A percentile compares a stretch with the other conserved stretches of the same genome.
Conservation (phyloP, 1,140 invertebrate species). For the Hyphantria cunea region DNA sequence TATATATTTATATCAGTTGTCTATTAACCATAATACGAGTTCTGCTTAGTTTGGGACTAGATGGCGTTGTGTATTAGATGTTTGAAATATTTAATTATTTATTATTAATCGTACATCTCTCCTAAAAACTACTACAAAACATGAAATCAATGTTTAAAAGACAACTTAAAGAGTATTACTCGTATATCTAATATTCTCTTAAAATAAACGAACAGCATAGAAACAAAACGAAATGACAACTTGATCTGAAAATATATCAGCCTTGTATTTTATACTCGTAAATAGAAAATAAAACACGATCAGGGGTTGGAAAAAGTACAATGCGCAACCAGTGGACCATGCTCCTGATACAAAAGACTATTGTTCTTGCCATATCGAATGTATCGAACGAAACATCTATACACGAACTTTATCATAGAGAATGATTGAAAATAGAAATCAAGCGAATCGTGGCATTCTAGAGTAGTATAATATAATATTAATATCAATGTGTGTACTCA, state of each 20-base stretch:
- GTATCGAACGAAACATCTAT: slow-evolving; percentile 57
- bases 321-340: slow-evolving; percentile 47
- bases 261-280: slow-evolving; percentile 40
- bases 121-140: too few relatives aligned
- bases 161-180: too few relatives aligned
- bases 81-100: too few relatives aligned
- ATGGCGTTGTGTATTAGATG: too few relatives aligned
- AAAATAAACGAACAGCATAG: slow-evolving; percentile 5
- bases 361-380: slow-evolving; percentile 72
- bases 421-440: slow-evolving; percentile 19
- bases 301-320: slow-evolving; percentile 55
- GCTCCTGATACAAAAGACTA: slow-evolving; percentile 59
- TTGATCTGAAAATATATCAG: slow-evolving; percentile 41
- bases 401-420: slow-evolving; percentile 50
- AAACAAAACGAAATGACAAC: slow-evolving; percentile 15
- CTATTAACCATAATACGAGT: too few relatives aligned
- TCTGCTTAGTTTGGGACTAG: too few relatives aligned
- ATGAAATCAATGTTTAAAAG: too few relatives aligned
- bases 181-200: not conserved
- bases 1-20: too few relatives aligned
- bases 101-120: too few relatives aligned
- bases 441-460: not conserved
- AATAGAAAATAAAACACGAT: slow-evolving; percentile 60
- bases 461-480: too few relatives aligned
- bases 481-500: too few relatives aligned